phyloP scores from a whole-genome alignment of 2,113 vertebrate genomes.

The Azemiops feae region DNA sequence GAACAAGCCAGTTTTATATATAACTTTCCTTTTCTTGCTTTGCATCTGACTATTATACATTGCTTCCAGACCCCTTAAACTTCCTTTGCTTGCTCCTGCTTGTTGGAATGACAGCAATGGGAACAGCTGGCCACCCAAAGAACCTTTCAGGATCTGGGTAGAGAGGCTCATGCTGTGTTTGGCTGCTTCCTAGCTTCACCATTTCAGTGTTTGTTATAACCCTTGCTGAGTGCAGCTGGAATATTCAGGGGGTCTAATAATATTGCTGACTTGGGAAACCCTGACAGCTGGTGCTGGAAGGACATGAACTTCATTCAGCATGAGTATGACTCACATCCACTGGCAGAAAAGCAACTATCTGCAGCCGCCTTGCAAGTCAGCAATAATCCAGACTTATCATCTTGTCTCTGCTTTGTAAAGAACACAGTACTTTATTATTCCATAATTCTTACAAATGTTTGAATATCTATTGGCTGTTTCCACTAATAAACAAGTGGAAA shows the following conservation, averaged over 20 bases:
- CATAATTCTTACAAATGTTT: not conserved
- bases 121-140: not conserved
- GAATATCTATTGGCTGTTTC: not conserved
- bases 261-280: conserved; percentile 50
- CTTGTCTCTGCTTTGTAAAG: not conserved
- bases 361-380: not conserved
- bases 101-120: not conserved
- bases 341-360: conserved; percentile 26
- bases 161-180: not conserved
- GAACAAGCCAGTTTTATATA: not conserved
- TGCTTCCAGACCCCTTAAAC: not conserved
- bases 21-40: not conserved
- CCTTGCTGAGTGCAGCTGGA: conserved; percentile 48
- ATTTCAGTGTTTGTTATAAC: conserved; percentile 4
- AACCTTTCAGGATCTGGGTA: not conserved
- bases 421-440: not conserved
- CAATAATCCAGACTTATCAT: conserved; percentile 7
- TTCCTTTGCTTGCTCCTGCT: not conserved
- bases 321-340: conserved; percentile 54
- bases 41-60: not conserved
- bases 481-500: conserved; percentile 22
- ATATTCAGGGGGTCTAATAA: conserved; percentile 32
- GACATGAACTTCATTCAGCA: conserved; percentile 55
- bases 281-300: conserved; percentile 58
- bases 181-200: conserved; percentile 2